Evolutionary conservation across 23 tunicate species (phyloP), one percentile per base, ranked within the genome.

Genomic region (Trididemnum miniatum): DNA sequence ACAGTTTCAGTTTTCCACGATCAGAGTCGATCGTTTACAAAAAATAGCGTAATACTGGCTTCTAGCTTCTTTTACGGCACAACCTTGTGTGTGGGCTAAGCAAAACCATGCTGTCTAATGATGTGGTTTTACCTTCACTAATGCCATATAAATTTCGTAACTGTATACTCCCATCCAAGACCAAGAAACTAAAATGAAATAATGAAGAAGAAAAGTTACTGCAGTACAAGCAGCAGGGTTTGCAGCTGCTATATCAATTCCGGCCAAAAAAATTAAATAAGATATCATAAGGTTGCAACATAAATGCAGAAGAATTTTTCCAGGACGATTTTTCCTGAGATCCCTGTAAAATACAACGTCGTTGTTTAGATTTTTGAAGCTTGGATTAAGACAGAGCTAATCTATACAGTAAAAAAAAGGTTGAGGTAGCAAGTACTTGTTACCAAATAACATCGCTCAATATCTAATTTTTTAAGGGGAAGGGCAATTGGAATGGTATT

Each of bases 91-190:
- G n/a, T n/a, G n/a, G n/a, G 59, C n/a, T n/a, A n/a, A n/a, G n/a
- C n/a, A n/a, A n/a, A n/a, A n/a, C n/a, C n/a, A n/a, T n/a, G n/a
- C n/a, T n/a, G n/a, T n/a, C n/a, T n/a, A n/a, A n/a, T n/a, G n/a
- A 49, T 49, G 57, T 9, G 18, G 57, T 31, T 71, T 54, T 65
- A 85, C 83, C 89, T 76, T 85, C 12, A 85, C 89, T 28, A 85
- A 50, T 12, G 75, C 77, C 31, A 65, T 50, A 34, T 85, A 85
- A 57, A 85, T 77, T 7, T 85, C 66, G 40, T 28, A 62, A 25
- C 82, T 77, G 65, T 85, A 73, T 40, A 77, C 35, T 20, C 59
- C 51, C 77, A 64, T 85, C 89, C 89, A 85, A 50, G n/a, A 63
- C 89, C 89, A 85, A 28, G 89, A 57, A 23, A 71, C 83, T 1